These are phyloP conservation scores for Xenopus borealis DNA, from an alignment of 2,113 vertebrate species.

Conservation along the genomic window DNA sequence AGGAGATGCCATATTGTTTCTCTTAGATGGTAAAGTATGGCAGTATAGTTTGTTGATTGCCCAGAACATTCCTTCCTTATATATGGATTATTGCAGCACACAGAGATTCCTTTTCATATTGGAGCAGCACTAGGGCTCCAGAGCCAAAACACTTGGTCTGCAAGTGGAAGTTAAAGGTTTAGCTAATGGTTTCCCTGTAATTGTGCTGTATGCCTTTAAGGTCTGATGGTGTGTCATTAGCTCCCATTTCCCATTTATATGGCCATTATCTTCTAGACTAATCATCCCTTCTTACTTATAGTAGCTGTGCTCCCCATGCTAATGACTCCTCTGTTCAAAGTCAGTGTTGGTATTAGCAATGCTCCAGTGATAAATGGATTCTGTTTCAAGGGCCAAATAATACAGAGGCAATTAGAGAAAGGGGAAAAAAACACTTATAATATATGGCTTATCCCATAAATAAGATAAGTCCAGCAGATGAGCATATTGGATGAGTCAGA, in stretches of 20 bases:
- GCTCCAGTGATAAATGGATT: conserved; percentile 59
- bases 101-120: too few relatives aligned
- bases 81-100: too few relatives aligned
- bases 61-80: too few relatives aligned
- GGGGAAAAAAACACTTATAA: conserved; percentile 29
- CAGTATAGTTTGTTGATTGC: too few relatives aligned
- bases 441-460: conserved; percentile 53
- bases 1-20: too few relatives aligned
- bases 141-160: too few relatives aligned
- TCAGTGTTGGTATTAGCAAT: conserved; percentile 49
- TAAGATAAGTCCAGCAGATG: conserved; percentile 46
- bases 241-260: conserved; percentile 22
- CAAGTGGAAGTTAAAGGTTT: background rate
- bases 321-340: conserved; percentile 44
- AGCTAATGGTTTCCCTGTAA: background rate
- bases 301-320: conserved; percentile 34
- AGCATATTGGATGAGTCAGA: background rate
- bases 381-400: conserved; percentile 55
- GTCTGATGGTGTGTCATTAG: conserved; percentile 21
- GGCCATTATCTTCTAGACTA: conserved; percentile 32
- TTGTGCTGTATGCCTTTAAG: background rate
- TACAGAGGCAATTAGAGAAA: conserved; percentile 52
- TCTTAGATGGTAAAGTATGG: too few relatives aligned
- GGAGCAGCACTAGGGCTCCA: too few relatives aligned
- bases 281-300: conserved; percentile 28